Percentiles rank a stretch among this genome's conserved stretches.
These are phyloP conservation scores for Loxodonta africana DNA, from an alignment of 2,113 vertebrate species.

Conservation along the genomic window DNA sequence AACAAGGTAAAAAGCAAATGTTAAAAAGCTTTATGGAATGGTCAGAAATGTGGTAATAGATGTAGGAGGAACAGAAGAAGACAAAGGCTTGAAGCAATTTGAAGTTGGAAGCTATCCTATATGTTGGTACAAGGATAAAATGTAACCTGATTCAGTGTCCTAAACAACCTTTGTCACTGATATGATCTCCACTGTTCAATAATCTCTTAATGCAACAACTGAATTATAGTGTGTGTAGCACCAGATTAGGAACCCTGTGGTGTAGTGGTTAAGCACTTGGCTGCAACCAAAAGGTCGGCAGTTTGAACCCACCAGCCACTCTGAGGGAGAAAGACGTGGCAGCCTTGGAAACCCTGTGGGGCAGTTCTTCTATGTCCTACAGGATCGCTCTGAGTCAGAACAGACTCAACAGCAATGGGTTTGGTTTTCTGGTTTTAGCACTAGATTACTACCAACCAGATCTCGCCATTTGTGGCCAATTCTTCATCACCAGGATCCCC, in stretches of 20 bases:
- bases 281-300: too few relatives aligned
- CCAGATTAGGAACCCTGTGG: too few relatives aligned
- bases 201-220: neutral
- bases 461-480: neutral
- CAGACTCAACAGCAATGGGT: too few relatives aligned
- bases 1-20: neutral
- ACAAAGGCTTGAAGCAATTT: neutral
- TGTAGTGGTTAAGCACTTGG: too few relatives aligned
- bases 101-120: neutral
- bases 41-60: neutral
- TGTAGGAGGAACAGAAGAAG: neutral
- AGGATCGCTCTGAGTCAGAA: too few relatives aligned
- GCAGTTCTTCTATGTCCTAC: too few relatives aligned
- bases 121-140: constrained; percentile 1
- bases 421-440: too few relatives aligned
- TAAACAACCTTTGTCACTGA: neutral
- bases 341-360: too few relatives aligned
- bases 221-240: neutral
- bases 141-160: neutral
- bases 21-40: neutral
- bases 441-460: too few relatives aligned
- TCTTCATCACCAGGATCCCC: neutral
- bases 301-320: too few relatives aligned
- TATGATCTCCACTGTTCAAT: neutral
- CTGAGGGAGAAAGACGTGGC: too few relatives aligned